Evolutionary conservation across 2,888 invertebrate genomes (phyloP), one percentile per base, ranked within the genome.

Genomic region (Diadromus collaris): DNA sequence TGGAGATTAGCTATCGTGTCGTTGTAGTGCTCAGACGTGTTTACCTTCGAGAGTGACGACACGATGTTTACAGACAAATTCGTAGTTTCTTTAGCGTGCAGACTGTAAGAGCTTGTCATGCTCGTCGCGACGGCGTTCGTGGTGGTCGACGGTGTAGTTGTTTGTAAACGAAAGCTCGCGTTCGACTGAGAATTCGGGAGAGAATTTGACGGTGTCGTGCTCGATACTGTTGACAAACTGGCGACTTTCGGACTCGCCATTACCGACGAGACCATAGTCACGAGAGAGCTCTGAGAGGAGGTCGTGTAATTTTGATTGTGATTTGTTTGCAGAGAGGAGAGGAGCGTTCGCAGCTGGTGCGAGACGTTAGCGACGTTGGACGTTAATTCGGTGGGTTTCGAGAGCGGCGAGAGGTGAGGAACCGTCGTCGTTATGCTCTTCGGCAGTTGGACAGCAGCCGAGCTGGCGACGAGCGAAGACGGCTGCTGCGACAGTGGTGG

Each of bases 331-430:
- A 95, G 87, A 0, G 95, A 95, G 0, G 95, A 95, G 89, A 95
- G 91, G 63, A 95, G 92, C 6, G 94, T 94, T 44, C 95, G 91
- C 60, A 95, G 87, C 85, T 95, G 95, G 87, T 95, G 95, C 0
- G 95, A 94, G 0, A 94, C 95, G 86, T 94, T 95, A 0, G 94
- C 95, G 91, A 95, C 94, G 85, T 94, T 95, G 0, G 95, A 94
- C 16, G 95, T 95, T 63, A 95, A 90, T 87, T 95, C 95, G 1
- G 94, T 93, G 0, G 95, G 95, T 87, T 95, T 95, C 0, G 95
- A 95, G 2, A 95, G 88, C 0, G 95, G 95, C 0, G 95, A 95
- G 29, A 95, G 89, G 86, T 95, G 95, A 0, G 95, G 94, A 63
- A 94, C 92, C 0, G 93, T 92, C 5, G 93, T 92, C 0, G 93